Conservation (phyloP, 2,113 vertebrate species). For the Thinocorus orbignyianus region DNA sequence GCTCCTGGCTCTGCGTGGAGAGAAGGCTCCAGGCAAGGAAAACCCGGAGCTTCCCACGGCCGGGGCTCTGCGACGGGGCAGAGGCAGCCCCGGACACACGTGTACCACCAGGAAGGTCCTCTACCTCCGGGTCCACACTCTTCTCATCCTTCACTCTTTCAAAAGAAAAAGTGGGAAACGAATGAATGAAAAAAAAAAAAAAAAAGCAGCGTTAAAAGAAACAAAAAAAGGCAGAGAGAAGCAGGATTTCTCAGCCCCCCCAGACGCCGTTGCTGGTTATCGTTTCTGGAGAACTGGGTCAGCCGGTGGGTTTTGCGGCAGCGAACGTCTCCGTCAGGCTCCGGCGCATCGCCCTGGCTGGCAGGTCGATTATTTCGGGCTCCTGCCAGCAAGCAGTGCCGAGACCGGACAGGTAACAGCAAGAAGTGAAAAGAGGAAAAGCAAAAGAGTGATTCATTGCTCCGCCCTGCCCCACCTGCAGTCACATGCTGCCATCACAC, state of each 20-base stretch:
- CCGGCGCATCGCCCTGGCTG: background rate
- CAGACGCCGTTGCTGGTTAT: rapidly evolving
- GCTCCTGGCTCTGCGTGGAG: background rate
- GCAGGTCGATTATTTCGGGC: background rate
- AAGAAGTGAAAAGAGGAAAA: constrained; percentile 63
- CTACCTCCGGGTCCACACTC: background rate
- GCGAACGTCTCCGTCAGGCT: background rate
- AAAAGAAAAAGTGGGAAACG: background rate
- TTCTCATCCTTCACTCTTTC: background rate
- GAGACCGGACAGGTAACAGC: constrained; percentile 47
- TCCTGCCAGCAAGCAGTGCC: background rate
- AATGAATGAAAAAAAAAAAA: background rate
- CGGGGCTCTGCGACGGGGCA: background rate
- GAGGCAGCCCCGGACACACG: background rate
- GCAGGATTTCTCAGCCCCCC: background rate
- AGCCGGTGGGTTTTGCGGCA: background rate
- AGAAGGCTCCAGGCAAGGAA: background rate
- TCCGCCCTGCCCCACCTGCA: constrained; percentile 66
- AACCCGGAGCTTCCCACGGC: constrained; percentile 7
- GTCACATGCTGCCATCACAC: constrained; percentile 57
- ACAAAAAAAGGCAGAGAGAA: background rate
- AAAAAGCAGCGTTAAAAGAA: no score
- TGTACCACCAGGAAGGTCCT: background rate
- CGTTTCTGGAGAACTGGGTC: background rate
- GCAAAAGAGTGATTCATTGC: constrained; percentile 56